Base-by-base conservation (phyloP, 1,140 invertebrate genomes). In the Acyrthosiphon pisum region DNA sequence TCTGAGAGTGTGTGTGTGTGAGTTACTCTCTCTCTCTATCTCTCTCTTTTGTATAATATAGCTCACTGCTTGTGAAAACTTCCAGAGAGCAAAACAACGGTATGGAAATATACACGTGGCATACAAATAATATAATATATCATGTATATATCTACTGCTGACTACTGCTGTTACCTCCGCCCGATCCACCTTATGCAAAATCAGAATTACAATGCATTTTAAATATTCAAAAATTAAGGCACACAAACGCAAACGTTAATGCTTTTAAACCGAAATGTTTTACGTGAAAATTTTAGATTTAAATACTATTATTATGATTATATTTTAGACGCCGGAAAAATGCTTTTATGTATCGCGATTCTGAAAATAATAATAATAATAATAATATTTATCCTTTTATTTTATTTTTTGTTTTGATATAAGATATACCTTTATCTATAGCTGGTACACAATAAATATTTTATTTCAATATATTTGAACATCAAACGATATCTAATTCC, bases 141-240 rank as follows among this genome's bases (percentile, higher is more conserved):
- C 60, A 76, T n/a, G 14, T 76, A 76, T n/a, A n/a, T 18, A 23
- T 53, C 50, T 53, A 53, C 30, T 60, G 14, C 56, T 30, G 56
- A 60, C 37, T 23, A 41, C 37, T 11, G 37, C 83, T 41, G 83
- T 84, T 37, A 41, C 81, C n/a, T 53, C 50, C 35, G 1, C 37
- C 22, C 3, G 9, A 84, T 41, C 83, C 8, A 46, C 26, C 26
- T 46, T 87, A 44, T 87, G 84, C 44, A 48, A 87, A 87, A 87
- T 87, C 30, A 44, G 22, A 50, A 50, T 53, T 35, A 88, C 8
- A 88, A 88, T 88, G 50, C 50, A 8, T 56, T 89, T 90, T 90
- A 90, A 90, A 90, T 90, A 90, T 90, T 90, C 50, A 90, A 37
- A 90, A 90, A 90, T 41, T 41, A 41, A 56, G 23, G 23, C 53